Base-by-base conservation (phyloP, 2,113 vertebrate genomes). In the Coracopsis vasa region DNA sequence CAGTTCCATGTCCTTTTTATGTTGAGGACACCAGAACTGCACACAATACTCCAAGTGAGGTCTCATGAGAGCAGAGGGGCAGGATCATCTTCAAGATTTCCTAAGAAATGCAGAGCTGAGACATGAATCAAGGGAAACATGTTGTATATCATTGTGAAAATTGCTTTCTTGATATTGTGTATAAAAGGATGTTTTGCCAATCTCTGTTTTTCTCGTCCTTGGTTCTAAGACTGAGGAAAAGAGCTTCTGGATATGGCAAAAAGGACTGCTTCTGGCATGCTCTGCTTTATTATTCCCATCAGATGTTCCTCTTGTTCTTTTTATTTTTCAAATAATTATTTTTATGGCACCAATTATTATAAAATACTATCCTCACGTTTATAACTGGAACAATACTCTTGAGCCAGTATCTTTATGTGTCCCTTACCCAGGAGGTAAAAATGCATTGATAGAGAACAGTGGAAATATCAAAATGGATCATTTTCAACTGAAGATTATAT, bases 311-410 rank as follows among this genome's bases (percentile, higher is more conserved):
- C 91, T 54, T 90, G 70, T 29, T 65, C 19, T 60, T 93, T 82
- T 85, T 61, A 82, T 82, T 82, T 80, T 41, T 82, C 53, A 86
- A 80, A 73, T 61, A 82, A 87, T 83, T 94, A 77, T 90, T 92
- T 92, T 92, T 91, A 85, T 88, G 62, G 13, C 62, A 80, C 7
- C 31, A 62, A 27, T 48, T 48, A 11, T 81, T 75, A 85, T 29
- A 88, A 95, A 89, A 72, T 25, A 31, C 45, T 74, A 33, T 62
- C 33, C 17, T 91, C 45, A 67, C 27, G 16, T 91, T 93, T 89
- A 25, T 47, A 94, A 44, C 18, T 62, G 29, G 41, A 80, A 65
- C 29, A 58, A 69, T 72, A 58, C n/a, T 83, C 64, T 45, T 31
- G 31, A 88, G 31, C 13, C 16, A 65, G 11, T 80, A 86, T 71